Evolutionary conservation across 2,797 vertebrate species (phyloP), one percentile per base, ranked within the genome.

Genomic region (Zenarchopterus dispar): DNA sequence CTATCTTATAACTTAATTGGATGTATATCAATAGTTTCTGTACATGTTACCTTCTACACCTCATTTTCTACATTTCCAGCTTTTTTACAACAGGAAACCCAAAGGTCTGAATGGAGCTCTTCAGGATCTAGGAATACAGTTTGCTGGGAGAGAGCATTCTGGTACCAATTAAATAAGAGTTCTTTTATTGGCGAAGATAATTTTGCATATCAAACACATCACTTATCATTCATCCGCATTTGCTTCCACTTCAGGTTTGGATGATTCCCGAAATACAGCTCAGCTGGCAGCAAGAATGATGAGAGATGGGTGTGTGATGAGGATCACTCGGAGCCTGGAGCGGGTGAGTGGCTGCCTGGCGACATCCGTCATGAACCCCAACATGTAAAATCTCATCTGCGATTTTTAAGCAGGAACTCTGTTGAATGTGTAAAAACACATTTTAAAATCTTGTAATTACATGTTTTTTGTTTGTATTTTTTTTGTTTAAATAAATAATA

Each of bases 251-350:
- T 56, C 52, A 98, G 97, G 97, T 39, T 70, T 99, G 88, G 96
- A 98, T 73, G 97, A 98, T 67, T 92, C 97, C 59, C 90, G 94
- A 51, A 99, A 99, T 49, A 99, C 97, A 31, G 97, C 96, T 63
- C 77, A 72, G 43, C 92, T 99, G 62, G 95, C 97, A 13, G 94
- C 91, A 87, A 94, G 91, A 81, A 94, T 99, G 95, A 95, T 96
- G 77, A 91, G 83, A 55, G 96, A 99, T 26, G 96, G 96, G 19
- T 98, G 96, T 77, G 75, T 94, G 55, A 93, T 99, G 90, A 96
- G 92, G 89, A 84, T 95, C 56, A 99, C 96, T 0, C 95, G 94
- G 77, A 94, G 88, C 55, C 88, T 95, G 63, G 90, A 93, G 72
- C 90, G 93, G 95, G 97, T 99, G 90, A 94, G 97, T 96, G 81